Evolutionary conservation across 2,888 invertebrate species (phyloP).

Genomic region (Caenorhabditis wallacei): DNA sequence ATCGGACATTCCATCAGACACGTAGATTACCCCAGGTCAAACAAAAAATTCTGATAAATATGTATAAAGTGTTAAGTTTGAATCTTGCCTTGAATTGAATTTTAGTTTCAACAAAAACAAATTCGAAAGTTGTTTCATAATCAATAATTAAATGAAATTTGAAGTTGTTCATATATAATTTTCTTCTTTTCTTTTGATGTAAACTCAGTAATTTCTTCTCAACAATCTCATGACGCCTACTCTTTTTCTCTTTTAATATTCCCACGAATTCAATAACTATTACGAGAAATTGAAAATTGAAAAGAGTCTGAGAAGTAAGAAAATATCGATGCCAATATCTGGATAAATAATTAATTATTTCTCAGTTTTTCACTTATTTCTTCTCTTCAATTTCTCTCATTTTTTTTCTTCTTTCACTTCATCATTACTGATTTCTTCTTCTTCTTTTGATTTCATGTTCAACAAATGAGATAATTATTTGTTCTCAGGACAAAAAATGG

Average conservation of each 20-base stretch:
- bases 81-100: no score
- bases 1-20: no score
- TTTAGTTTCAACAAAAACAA: no score
- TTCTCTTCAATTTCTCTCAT: background rate
- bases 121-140: no score
- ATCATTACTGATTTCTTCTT: conserved; percentile 35
- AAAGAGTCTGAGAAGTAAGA: conserved; percentile 7
- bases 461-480: background rate
- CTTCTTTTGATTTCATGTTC: background rate
- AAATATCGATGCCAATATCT: conserved; percentile 51
- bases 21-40: no score
- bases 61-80: no score
- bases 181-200: background rate
- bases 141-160: background rate
- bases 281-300: conserved; percentile 19
- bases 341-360: conserved; percentile 61
- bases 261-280: conserved; percentile 46
- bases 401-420: conserved; percentile 2
- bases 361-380: conserved; percentile 35
- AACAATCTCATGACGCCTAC: conserved; percentile 36
- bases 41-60: no score
- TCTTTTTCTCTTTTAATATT: conserved; percentile 18
- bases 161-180: background rate
- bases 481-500: conserved; percentile 51
- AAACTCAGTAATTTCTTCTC: background rate